A percentile compares a stretch with the other conserved stretches of the same genome.
phyloP scores from a whole-genome alignment of 2,797 vertebrate species.

The Poeciliopsis paucimaculata region DNA sequence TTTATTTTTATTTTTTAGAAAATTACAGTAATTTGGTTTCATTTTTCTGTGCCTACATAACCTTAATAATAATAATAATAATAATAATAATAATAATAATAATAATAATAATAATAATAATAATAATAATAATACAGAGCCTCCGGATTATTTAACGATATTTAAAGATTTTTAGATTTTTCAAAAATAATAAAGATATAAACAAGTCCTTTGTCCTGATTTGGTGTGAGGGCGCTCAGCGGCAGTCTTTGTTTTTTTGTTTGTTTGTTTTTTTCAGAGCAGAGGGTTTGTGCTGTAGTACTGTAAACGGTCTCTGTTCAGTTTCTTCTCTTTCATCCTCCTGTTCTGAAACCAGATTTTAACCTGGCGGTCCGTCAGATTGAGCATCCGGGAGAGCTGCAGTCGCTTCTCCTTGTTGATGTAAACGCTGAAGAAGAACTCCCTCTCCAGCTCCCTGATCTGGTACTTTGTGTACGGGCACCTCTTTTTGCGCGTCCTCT shows the following conservation, averaged over 20 bases:
- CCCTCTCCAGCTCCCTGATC: slow-evolving; percentile 97
- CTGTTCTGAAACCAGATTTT: slow-evolving; percentile 99
- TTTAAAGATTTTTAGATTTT: neutral
- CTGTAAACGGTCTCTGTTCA: slow-evolving; percentile 99
- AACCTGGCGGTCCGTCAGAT: slow-evolving; percentile 97
- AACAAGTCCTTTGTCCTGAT: slow-evolving; percentile 27
- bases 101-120: neutral
- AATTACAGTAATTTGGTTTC: slow-evolving; percentile 1
- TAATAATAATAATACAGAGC: slow-evolving; percentile 3
- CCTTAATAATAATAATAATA: slow-evolving; percentile 1
- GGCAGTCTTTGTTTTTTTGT: slow-evolving; percentile 58
- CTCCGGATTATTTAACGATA: neutral
- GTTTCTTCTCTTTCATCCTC: slow-evolving; percentile 99
- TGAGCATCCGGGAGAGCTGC: slow-evolving; percentile 97
- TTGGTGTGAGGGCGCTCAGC: slow-evolving; percentile 1
- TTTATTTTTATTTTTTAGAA: slow-evolving; percentile 2
- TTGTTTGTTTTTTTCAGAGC: slow-evolving; percentile 79
- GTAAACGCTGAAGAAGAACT: slow-evolving; percentile 99
- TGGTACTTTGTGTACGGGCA: slow-evolving; percentile 98
- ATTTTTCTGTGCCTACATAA: slow-evolving; percentile 1
- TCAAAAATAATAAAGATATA: slow-evolving; percentile 43
- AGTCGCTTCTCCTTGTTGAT: slow-evolving; percentile 99
- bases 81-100: slow-evolving; percentile 13
- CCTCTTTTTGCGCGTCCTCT: slow-evolving; percentile 95
- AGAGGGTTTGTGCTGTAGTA: slow-evolving; percentile 96